Base-by-base conservation (phyloP, 1,140 invertebrate genomes). In the Heliothis virescens region DNA sequence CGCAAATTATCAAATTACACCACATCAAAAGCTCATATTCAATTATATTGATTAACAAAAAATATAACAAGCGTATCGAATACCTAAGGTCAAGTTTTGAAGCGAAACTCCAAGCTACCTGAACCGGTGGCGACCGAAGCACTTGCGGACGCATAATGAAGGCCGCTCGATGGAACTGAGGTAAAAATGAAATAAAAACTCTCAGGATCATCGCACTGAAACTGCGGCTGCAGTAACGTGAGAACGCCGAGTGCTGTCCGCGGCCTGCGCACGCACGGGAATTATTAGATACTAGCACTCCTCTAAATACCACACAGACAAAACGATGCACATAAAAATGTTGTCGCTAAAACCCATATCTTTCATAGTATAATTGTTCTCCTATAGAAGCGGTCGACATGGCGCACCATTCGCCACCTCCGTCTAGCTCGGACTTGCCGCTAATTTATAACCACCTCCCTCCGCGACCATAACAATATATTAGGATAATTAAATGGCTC, bases 401-500 rank as follows among this genome's bases (percentile, higher is more conserved):
- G 73, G 57, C 48, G 47, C 75, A 60, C 76, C 88, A 90, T 90
- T 92, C 86, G 87, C 88, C 89, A 90, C 88, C 84, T 88, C 83
- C 63, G 50, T 78, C 84, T 76, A 79, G 81, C 79, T 52, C 65
- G 71, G 72, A 82, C 84, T 83, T 82, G 79, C 77, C 77, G 80
- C 76, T 89, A 86, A 89, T 85, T 86, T 89, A 87, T 89, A 84
- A 85, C 84, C 80, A 80, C 85, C 79, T 86, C 87, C 85, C 82
- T 87, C 86, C 81, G 86, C 83, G 90, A 90, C 90, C 89, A 92
- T 92, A 94, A 93, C 91, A 92, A 93, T 93, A 94, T 94, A 94
- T 94, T 94, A 94, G 88, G 93, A 94, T 94, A 94, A 94, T 94
- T 94, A 94, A 94, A 94, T 90, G 91, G 92, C 92, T 94, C 92